Conservation (phyloP, 2,113 vertebrate genomes). For the Azemiops feae region DNA sequence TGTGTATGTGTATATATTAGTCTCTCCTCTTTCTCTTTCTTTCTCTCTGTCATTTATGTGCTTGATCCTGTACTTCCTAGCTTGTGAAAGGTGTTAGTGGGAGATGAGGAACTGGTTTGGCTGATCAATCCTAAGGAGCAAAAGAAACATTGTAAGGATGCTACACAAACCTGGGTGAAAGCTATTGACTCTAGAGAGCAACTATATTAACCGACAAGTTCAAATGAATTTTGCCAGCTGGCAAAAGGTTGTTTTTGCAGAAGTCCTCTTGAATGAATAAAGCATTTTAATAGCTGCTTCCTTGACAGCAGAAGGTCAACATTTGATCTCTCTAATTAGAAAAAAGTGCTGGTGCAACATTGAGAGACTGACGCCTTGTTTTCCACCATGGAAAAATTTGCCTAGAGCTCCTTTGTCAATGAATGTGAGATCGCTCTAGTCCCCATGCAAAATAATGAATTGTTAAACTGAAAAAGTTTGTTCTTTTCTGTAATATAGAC, state of each 20-base stretch:
- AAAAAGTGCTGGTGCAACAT: conserved; percentile 2
- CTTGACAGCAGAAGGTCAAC: conserved; percentile 1
- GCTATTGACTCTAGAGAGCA: not conserved
- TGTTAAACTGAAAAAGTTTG: not conserved
- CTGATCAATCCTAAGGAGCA: not conserved
- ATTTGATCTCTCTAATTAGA: not conserved
- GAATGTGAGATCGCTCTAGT: not conserved
- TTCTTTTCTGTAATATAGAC: too few species aligned
- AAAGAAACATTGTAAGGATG: not conserved
- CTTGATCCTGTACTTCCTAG: not conserved
- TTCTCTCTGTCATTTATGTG: not conserved
- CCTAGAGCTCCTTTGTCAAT: not conserved
- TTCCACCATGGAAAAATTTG: not conserved
- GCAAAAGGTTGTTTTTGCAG: conserved; percentile 27
- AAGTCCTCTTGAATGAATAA: conserved; percentile 14
- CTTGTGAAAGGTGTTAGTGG: not conserved
- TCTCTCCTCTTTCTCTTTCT: not conserved
- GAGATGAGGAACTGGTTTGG: not conserved
- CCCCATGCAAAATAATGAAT: not conserved
- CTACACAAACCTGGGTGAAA: not conserved
- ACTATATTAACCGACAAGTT: not conserved
- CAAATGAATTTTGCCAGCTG: conserved; percentile 24
- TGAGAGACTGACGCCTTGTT: not conserved
- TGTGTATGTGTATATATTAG: not conserved
- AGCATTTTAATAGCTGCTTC: conserved; percentile 16